Percentiles rank a stretch among this genome's conserved stretches.
Evolutionary conservation across 2,113 vertebrate genomes (phyloP).

Genomic region (Cyrtonyx montezumae): DNA sequence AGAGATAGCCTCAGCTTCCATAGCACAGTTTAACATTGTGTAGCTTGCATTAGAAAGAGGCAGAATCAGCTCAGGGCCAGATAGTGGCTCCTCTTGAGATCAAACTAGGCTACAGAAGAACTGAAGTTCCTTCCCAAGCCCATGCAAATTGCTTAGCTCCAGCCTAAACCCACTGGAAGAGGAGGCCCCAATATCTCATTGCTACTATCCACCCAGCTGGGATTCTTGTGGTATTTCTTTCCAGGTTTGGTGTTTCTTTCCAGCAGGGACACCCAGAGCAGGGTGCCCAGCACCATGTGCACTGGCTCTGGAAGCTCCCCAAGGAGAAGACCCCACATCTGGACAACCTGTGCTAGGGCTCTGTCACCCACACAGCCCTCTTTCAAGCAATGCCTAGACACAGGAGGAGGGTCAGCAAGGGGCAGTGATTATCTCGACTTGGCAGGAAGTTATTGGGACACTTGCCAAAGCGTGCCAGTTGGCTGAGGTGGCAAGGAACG

Average conservation of each 20-base stretch:
- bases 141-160: neutral
- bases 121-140: neutral
- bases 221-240: neutral
- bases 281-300: neutral
- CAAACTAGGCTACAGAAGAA: neutral
- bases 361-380: neutral
- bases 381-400: neutral
- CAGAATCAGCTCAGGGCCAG: neutral
- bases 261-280: neutral
- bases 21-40: neutral
- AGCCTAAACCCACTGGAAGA: neutral
- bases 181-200: neutral
- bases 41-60: neutral
- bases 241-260: neutral
- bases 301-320: neutral
- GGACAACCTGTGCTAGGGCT: neutral
- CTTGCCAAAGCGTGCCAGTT: accelerated
- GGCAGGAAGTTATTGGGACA: neutral
- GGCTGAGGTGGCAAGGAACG: accelerated
- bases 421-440: accelerated
- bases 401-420: neutral
- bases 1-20: neutral
- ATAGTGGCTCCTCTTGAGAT: neutral
- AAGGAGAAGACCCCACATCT: neutral
- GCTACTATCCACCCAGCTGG: neutral